Evolutionary conservation across 2,888 invertebrate genomes (phyloP), one percentile per base, ranked within the genome.

Genomic region (Melipona beecheii): DNA sequence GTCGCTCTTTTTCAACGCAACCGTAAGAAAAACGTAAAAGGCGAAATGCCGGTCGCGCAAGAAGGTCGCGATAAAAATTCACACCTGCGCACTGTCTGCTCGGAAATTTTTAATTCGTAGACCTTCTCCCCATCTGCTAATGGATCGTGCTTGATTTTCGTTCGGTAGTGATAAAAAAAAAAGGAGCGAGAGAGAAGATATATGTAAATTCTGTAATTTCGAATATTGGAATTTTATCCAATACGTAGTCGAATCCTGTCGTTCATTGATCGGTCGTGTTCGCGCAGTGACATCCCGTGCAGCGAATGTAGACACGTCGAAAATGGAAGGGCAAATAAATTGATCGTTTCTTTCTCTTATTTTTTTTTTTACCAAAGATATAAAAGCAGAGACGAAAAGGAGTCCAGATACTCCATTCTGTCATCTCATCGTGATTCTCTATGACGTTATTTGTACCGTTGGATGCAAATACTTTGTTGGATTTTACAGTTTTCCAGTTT

Each of bases 291-390:
- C 49, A 56, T 43, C 27, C 9, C 66, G 21, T 11, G 31, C 21
- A 21, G 17, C 36, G 24, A 24, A 43, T 54, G 5, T 50, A 68
- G 9, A 50, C 60, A 17, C 17, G 24, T 68, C 17, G 64, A 68
- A 69, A 79, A 74, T 43, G 31, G 71, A 15, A 65, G 31, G 58
- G 72, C 31, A 78, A 73, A 78, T 73, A 69, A 77, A 81, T 85
- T 78, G 6, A 52, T 43, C 68, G 54, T 58, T 70, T 66, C 52
- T 49, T 21, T 9, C 2, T 1, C 31, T 31, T 31, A 31, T 31
- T 19, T 19, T 5, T 31, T 19, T 52, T 52, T 52, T 27, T 27
- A 27, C 1, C 5, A 21, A 21, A 52, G 6, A 43, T 36, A 36
- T 9, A 36, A 36, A 50, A 15, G 50, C 15, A 50, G 50, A 36